Evolutionary conservation across 2,888 invertebrate genomes (phyloP).

Genomic region (Melikaiella ostensackeni): DNA sequence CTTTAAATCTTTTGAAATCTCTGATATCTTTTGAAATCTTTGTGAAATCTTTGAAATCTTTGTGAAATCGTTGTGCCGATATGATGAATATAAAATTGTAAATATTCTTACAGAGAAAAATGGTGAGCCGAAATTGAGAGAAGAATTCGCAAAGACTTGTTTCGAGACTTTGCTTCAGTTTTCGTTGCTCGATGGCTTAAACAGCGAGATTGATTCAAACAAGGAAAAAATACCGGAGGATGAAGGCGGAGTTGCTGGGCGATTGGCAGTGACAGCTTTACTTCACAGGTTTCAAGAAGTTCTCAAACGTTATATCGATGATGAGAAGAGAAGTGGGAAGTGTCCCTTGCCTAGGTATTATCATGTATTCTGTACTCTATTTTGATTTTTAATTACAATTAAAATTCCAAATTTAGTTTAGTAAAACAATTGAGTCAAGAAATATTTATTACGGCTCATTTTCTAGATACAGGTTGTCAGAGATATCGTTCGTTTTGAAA

Average conservation of each 20-base stretch:
- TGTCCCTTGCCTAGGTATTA: conserved; percentile 89
- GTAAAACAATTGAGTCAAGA: conserved; percentile 20
- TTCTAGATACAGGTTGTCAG: conserved; percentile 92
- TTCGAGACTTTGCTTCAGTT: conserved; percentile 97
- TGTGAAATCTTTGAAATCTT: no score
- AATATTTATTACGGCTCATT: conserved; percentile 61
- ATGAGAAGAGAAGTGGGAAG: conserved; percentile 89
- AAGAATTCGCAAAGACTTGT: conserved; percentile 97
- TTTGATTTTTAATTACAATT: not conserved
- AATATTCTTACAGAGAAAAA: conserved; percentile 65
- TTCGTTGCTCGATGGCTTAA: conserved; percentile 88
- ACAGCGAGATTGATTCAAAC: conserved; percentile 68
- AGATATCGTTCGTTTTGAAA: conserved; percentile 97
- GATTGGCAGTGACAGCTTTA: conserved; percentile 93
- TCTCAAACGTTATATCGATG: conserved; percentile 90
- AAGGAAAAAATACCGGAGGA: conserved; percentile 68
- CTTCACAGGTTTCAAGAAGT: conserved; percentile 96
- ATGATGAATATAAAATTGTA: conserved; percentile 2
- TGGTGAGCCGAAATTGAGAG: conserved; percentile 83
- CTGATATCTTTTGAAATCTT: no score
- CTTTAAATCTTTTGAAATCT: no score
- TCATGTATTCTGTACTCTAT: conserved; percentile 36
- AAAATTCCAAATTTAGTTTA: not conserved
- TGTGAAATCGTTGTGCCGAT: no score
- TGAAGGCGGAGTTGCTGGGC: conserved; percentile 83